A percentile compares a stretch with the other conserved stretches of the same genome.
Conservation (phyloP, 2,797 vertebrate species). For the Leuciscus waleckii region DNA sequence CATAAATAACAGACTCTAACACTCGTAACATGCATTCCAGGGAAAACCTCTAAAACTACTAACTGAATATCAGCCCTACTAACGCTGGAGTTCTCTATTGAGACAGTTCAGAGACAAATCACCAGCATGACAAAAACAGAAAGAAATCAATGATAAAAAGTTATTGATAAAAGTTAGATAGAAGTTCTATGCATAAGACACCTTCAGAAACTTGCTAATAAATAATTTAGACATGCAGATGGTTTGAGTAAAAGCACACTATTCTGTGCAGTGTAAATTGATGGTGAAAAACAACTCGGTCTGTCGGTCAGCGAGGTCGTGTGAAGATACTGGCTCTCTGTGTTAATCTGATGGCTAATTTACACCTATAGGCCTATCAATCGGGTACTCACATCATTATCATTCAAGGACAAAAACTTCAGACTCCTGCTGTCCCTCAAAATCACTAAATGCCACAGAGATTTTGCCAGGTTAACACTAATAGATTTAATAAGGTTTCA, state of each 20-base stretch:
- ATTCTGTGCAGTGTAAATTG: neutral
- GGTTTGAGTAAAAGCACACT: neutral
- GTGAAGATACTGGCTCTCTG: neutral
- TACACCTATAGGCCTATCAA: neutral
- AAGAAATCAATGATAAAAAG: neutral
- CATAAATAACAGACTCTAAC: neutral
- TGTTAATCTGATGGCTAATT: constrained; percentile 6
- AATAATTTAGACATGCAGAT: neutral
- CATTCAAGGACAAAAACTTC: neutral
- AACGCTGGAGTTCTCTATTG: neutral
- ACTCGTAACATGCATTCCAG: neutral
- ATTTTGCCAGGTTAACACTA: constrained; percentile 4
- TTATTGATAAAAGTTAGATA: neutral
- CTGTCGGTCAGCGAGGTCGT: neutral
- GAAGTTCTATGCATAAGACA: neutral
- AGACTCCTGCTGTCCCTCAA: constrained; percentile 5
- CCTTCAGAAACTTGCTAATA: neutral
- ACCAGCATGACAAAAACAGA: neutral
- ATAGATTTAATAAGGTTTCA: constrained; percentile 18
- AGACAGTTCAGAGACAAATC: constrained; percentile 11
- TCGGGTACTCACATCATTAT: constrained; percentile 23
- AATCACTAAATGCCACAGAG: constrained; percentile 9
- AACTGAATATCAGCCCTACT: neutral
- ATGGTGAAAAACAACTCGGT: constrained; percentile 12
- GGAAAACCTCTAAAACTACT: neutral